Base-by-base conservation (phyloP, 2,888 invertebrate genomes). In the Muschampia plurimacula region DNA sequence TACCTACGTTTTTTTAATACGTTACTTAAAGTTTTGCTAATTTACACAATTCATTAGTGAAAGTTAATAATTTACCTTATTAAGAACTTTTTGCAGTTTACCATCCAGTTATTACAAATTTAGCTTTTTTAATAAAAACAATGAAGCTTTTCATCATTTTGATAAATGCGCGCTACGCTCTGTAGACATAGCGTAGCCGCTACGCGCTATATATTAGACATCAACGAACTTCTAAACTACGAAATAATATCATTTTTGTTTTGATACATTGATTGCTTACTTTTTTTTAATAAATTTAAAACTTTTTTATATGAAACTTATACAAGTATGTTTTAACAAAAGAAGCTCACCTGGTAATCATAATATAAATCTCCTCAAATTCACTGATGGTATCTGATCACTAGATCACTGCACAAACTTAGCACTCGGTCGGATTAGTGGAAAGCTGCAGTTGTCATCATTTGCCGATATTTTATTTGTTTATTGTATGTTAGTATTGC, bases 401-500 rank as follows among this genome's bases (percentile, higher is more conserved):
- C 83, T 71, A 83, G 86, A 89, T 89, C 83, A 84, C 78, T 84
- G 81, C 80, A 80, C 75, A 78, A 80, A 65, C 59, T 71, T 49
- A 60, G 71, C 87, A 88, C 89, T 80, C 74, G 80, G 79, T 77
- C 72, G 78, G 79, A 82, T 81, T 79, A 83, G 81, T 79, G 59
- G 59, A 63, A 52, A 28, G 78, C 81, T 80, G 76, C 73, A 76
- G 75, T 67, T 62, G 52, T 79, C 80, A 81, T 80, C 76, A 77
- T 80, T 77, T 70, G 75, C 64, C 41, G 71, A 68, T 39, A 60
- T 49, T 52, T 60, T 59, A 28, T 59, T 70, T 67, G 69, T 72
- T 72, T 74, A 69, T 73, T 65, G 66, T 76, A 72, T 67, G 72
- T 28, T 72, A 41, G 44, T 69, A 59, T 66, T 67, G 80, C 81